Evolutionary conservation across 1,140 invertebrate genomes (phyloP), one percentile per base, ranked within the genome.

Genomic region (Venustaconcha ellipsiformis): DNA sequence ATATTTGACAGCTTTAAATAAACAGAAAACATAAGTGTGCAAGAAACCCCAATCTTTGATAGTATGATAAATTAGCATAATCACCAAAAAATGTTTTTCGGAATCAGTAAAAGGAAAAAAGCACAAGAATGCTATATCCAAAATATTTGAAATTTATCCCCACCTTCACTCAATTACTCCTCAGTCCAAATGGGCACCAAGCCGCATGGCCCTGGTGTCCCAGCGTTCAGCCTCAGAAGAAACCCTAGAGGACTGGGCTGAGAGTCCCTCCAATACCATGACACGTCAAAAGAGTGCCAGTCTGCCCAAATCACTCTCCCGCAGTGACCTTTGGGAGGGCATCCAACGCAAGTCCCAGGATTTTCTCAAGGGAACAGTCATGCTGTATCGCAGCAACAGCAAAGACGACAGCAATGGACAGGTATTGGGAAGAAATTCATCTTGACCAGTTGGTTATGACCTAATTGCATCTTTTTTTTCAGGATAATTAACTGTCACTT

Each of bases 311-410:
- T 86, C 85, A 30, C 67, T 80, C 71, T 77, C 75, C 5, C 72
- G 68, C 62, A 77, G 75, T 77, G 75, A 77, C 75, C 72, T 87
- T 62, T 88, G 87, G 87, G 87, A 87, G 78, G 87, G 87, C 18
- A 84, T 88, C 73, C 83, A 86, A 70, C 79, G 83, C 67, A 87
- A 87, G 79, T 88, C 87, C 3, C 82, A 85, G 75, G 87, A 88
- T 76, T 82, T 88, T 74, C 82, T 86, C 65, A 80, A 84, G 37
- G 86, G 86, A 48, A 84, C 84, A 30, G 84, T 84, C 76, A 83
- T 83, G 74, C 79, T 87, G 55, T 81, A 84, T 57, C 75, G 75
- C 30, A 67, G 37, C 70, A 84, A 86, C 66, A 82, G 81, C 79
- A 85, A 86, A 83, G 86, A 87, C 67, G 86, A 86, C 55, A 77